phyloP scores from a whole-genome alignment of 2,888 invertebrate genomes.

The Drosophila mimetica region DNA sequence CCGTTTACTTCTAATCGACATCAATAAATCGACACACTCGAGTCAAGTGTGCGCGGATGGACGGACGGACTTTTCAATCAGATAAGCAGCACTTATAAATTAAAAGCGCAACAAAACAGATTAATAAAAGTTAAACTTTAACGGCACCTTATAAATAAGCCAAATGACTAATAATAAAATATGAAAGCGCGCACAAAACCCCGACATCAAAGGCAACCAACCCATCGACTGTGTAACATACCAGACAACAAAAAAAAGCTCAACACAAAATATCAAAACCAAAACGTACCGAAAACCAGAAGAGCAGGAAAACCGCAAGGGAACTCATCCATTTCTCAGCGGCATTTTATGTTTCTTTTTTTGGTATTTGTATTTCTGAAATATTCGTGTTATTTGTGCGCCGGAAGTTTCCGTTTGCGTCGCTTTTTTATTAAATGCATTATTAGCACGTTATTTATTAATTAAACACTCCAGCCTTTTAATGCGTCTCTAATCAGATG shows the following conservation, averaged over 20 bases:
- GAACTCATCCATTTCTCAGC: conserved; percentile 39
- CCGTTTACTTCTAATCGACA: conserved; percentile 58
- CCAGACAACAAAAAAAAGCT: conserved; percentile 10
- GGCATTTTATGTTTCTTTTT: conserved; percentile 17
- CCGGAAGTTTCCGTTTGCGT: conserved; percentile 32
- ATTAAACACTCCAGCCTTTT: conserved; percentile 72
- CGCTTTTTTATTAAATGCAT: conserved; percentile 64
- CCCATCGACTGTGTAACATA: conserved; percentile 30
- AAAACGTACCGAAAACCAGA: conserved; percentile 22
- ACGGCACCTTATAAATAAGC: conserved; percentile 73
- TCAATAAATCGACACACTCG: conserved; percentile 76
- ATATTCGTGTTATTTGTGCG: conserved; percentile 18
- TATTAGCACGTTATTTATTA: conserved; percentile 79
- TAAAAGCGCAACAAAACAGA: conserved; percentile 74
- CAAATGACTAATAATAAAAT: conserved; percentile 77
- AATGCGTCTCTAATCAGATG: conserved; percentile 62
- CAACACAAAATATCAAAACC: conserved; percentile 28
- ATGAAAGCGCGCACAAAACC: conserved; percentile 61
- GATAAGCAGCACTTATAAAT: conserved; percentile 78
- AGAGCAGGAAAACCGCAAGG: conserved; percentile 27
- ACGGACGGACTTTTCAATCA: conserved; percentile 63
- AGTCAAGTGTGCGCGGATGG: conserved; percentile 66
- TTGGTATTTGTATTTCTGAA: conserved; percentile 15
- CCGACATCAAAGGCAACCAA: conserved; percentile 66
- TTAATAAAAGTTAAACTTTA: conserved; percentile 77